phyloP scores from a whole-genome alignment of 2,113 vertebrate species.

The Pica pica region DNA sequence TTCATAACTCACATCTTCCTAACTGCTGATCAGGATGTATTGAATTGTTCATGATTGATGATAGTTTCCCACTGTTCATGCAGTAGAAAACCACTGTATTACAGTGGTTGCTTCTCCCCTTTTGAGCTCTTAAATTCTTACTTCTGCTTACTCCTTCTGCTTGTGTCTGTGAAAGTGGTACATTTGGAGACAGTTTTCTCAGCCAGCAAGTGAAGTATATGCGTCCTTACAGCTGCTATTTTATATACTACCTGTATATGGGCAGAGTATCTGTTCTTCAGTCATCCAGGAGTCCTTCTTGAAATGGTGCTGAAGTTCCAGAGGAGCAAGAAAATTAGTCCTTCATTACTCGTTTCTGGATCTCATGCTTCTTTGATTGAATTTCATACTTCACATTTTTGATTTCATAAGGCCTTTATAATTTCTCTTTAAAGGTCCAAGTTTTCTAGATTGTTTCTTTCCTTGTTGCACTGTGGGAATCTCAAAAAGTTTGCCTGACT shows the following conservation, averaged over 20 bases:
- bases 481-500: not conserved
- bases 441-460: not conserved
- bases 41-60: not conserved
- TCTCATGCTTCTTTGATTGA: not conserved
- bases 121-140: not conserved
- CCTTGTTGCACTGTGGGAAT: not conserved
- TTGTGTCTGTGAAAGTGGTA: not conserved
- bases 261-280: not conserved
- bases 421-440: not conserved
- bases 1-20: not conserved
- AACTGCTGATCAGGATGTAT: not conserved
- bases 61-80: not conserved
- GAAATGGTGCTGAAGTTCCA: not conserved
- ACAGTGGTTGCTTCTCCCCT: not conserved
- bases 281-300: not conserved
- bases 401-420: not conserved
- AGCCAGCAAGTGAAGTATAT: not conserved
- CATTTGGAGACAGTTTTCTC: not conserved
- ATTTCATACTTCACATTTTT: not conserved
- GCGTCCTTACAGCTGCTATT: not conserved
- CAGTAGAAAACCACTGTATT: not conserved
- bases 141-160: not conserved
- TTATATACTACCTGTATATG: not conserved
- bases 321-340: not conserved
- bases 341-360: not conserved